Percentiles rank a stretch among this genome's conserved stretches.
These are phyloP conservation scores for Melierax canorus DNA, from an alignment of 2,113 vertebrate species.

Conservation along the genomic window DNA sequence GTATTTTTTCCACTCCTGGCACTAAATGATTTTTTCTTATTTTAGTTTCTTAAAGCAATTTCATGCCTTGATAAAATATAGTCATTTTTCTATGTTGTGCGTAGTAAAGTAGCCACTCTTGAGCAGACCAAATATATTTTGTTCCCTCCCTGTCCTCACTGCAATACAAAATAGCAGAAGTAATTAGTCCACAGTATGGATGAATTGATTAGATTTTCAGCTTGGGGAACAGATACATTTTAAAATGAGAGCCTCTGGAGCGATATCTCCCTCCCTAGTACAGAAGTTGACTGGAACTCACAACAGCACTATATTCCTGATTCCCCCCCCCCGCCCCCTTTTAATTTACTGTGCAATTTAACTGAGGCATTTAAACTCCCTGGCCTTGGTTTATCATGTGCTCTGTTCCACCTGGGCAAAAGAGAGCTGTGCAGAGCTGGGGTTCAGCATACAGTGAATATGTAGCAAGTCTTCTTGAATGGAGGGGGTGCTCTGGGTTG, in stretches of 20 bases:
- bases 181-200: conserved; percentile 59
- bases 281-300: not conserved
- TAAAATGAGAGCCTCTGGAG: conserved; percentile 9
- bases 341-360: conserved; percentile 19
- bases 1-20: not conserved
- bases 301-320: not conserved
- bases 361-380: not conserved
- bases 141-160: not conserved
- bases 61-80: conserved; percentile 12
- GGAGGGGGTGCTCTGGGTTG: not conserved
- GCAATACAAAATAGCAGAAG: conserved; percentile 49
- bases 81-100: not conserved
- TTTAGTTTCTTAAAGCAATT: not conserved
- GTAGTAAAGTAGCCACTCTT: not conserved
- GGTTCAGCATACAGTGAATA: not conserved
- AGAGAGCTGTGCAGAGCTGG: not conserved
- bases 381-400: not conserved
- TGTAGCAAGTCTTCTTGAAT: not conserved
- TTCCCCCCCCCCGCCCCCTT: not conserved
- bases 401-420: not conserved
- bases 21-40: not conserved
- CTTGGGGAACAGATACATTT: conserved; percentile 60
- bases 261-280: not conserved
- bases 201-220: conserved; percentile 72
- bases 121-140: not conserved